Base-by-base conservation (phyloP, 2,797 vertebrate species). In the Gymnoscopelus microlampas region DNA sequence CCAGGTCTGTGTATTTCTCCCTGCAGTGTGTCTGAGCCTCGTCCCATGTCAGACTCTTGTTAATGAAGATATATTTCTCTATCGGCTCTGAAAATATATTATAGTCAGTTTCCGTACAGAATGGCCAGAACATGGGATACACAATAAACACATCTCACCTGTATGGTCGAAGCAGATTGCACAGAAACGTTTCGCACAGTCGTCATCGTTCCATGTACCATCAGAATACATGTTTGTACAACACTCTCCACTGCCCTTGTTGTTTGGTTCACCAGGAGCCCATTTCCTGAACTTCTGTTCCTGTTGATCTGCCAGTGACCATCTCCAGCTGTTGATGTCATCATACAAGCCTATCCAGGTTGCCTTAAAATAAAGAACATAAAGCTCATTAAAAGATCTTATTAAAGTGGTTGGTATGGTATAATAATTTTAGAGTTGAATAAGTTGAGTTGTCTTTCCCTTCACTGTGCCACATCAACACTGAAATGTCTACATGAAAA, bases 261-360 rank as follows among this genome's bases (percentile, higher is more conserved):
- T 77, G 57, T 70, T 0, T 0, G 83, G 76, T 10, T 73, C 3
- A 0, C 3, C n/a, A 0, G 0, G 0, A 0, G 0, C 0, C 85
- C 84, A 88, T 0, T 57, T 50, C 1, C 10, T 66, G 53, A 75
- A 76, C 13, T 49, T 64, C 5, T 0, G 11, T 4, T 83, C 59
- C 0, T 10, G 3, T 1, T 3, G 3, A 10, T 70, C 39, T 5
- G 76, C 14, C 26, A 76, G 58, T 2, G 85, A 87, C 85, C 85
- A 88, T 19, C 26, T 51, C 85, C 84, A 90, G 63, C 57, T 67
- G 48, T 65, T 24, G 19, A 55, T 3, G 0, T 76, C 61, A 2
- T 80, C 62, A n/a, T 81, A 70, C 69, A 88, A 59, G 2, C 87
- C 84, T 0, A 83, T 81, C 84, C 85, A 90, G 44, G n/a, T 10